Evolutionary conservation across 2,113 vertebrate species (phyloP).

Genomic region (Cavia porcellus): DNA sequence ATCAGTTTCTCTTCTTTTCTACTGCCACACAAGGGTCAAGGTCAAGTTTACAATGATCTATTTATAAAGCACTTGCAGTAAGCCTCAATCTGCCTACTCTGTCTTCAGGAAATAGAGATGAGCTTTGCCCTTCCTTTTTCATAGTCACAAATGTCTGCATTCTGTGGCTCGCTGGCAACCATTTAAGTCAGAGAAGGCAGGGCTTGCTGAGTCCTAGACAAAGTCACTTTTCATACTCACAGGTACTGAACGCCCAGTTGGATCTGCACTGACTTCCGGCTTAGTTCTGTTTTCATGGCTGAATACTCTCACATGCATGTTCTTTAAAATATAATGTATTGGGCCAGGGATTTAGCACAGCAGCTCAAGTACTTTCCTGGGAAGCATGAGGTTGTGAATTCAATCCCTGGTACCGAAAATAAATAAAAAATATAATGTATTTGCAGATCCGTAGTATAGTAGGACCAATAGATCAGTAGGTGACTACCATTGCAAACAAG

Average conservation of each 20-base stretch:
- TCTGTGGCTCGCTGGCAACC: not conserved
- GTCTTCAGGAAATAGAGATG: not conserved
- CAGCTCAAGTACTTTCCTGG: too few species aligned
- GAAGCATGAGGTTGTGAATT: too few species aligned
- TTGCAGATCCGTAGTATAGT: not conserved
- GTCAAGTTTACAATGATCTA: rapidly evolving
- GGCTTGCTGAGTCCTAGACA: not conserved
- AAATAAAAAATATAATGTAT: too few species aligned
- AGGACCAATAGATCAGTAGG: not conserved
- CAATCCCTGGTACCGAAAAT: too few species aligned
- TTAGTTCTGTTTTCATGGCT: not conserved
- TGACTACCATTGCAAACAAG: not conserved
- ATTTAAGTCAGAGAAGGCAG: not conserved
- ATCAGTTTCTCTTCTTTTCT: rapidly evolving
- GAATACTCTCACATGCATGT: not conserved
- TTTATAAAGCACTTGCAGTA: not conserved
- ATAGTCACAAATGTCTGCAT: not conserved
- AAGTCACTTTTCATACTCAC: not conserved
- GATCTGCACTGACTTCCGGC: rapidly evolving
- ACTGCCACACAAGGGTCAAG: not conserved
- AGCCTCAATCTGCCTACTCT: rapidly evolving
- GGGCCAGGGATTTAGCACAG: too few species aligned
- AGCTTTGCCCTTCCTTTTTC: not conserved
- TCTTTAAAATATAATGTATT: not conserved
- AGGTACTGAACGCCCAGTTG: rapidly evolving